phyloP scores from a whole-genome alignment of 2,888 invertebrate species.

The Psylliodes chrysocephalus region DNA sequence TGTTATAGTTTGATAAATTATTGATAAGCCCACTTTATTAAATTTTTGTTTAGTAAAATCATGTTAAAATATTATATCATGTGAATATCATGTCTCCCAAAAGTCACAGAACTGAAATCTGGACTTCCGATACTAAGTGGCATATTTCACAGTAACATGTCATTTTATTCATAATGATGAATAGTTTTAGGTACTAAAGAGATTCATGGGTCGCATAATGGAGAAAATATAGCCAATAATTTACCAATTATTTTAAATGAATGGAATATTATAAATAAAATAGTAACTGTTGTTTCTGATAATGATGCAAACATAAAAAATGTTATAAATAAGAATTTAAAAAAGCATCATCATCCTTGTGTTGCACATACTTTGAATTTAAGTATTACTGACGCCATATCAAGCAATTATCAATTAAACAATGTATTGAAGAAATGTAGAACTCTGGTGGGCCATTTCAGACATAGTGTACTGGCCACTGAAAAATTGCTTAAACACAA shows the following conservation, averaged over 20 bases:
- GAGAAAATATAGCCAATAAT: conserved; percentile 34
- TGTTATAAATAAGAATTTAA: conserved; percentile 39
- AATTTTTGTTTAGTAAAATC: too few species aligned
- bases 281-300: conserved; percentile 44
- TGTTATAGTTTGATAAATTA: too few species aligned
- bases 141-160: conserved; percentile 40
- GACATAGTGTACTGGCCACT: conserved; percentile 28
- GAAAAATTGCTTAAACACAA: conserved; percentile 19
- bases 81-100: too few species aligned
- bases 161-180: conserved; percentile 34
- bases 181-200: conserved; percentile 39
- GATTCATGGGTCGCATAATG: conserved; percentile 36
- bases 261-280: conserved; percentile 41
- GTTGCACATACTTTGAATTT: conserved; percentile 48
- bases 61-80: too few species aligned
- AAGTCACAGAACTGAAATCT: too few species aligned
- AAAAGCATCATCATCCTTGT: conserved; percentile 46
- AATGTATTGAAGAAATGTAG: conserved; percentile 7
- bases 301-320: conserved; percentile 46
- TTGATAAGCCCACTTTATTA: too few species aligned
- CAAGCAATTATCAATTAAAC: background rate
- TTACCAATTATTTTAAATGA: conserved; percentile 34
- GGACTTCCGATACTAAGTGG: conserved; percentile 41
- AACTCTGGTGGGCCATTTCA: too few species aligned
- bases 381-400: conserved; percentile 29